phyloP scores from a whole-genome alignment of 2,888 invertebrate species.

The Drosophila greeni region DNA sequence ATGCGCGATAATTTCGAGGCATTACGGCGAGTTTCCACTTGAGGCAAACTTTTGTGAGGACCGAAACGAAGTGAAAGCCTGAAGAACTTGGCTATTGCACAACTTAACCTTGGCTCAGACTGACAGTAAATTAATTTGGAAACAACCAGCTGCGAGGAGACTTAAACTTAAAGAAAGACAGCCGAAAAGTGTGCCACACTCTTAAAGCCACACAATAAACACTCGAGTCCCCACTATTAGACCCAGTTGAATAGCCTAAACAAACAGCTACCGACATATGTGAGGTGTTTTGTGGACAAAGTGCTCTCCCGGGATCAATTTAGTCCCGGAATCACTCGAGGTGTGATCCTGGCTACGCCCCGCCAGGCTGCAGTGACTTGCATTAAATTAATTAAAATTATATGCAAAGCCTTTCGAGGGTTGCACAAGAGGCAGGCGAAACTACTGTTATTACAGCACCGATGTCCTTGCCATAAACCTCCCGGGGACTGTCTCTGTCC shows the following conservation, averaged over 20 bases:
- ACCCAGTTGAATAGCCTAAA: not conserved
- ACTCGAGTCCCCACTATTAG: slow-evolving; percentile 43
- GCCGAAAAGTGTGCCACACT: slow-evolving; percentile 34
- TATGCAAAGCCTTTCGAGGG: slow-evolving; percentile 2
- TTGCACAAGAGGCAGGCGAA: slow-evolving; percentile 24
- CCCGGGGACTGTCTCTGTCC: not conserved
- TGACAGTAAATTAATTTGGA: slow-evolving; percentile 22
- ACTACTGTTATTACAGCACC: slow-evolving; percentile 11
- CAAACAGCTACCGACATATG: slow-evolving; percentile 9
- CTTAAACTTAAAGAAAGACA: not conserved
- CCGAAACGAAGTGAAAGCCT: not conserved
- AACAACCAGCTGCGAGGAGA: not conserved
- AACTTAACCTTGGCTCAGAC: not conserved
- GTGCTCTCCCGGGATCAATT: slow-evolving; percentile 23
- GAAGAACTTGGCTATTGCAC: slow-evolving; percentile 30
- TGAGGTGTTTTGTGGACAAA: slow-evolving; percentile 9
- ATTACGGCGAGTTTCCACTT: not conserved
- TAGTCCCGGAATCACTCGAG: slow-evolving; percentile 4
- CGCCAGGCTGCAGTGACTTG: slow-evolving; percentile 17
- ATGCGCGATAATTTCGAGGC: slow-evolving; percentile 37
- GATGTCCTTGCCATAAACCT: slow-evolving; percentile 11
- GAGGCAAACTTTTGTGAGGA: slow-evolving; percentile 30
- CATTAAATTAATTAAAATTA: slow-evolving; percentile 63
- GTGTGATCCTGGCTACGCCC: slow-evolving; percentile 22
- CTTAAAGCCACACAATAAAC: slow-evolving; percentile 22